Base-by-base conservation (phyloP, 2,797 vertebrate genomes). In the Ptychobarbus kaznakovi region DNA sequence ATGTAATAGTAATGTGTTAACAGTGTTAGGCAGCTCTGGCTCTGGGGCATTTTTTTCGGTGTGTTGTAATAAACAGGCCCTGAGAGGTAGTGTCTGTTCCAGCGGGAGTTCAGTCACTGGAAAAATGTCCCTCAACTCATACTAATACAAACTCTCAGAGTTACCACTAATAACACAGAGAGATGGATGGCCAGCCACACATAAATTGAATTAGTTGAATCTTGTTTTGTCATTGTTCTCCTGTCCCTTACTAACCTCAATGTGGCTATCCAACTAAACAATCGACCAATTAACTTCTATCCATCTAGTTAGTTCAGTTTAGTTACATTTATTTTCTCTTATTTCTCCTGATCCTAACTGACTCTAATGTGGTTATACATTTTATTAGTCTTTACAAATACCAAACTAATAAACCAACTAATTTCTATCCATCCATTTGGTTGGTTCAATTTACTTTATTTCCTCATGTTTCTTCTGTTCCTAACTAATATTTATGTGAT, bases 1-100 rank as follows among this genome's bases (percentile, higher is more conserved):
- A 68, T 81, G 84, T 53, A 65, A 53, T 18, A 53, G 84, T 65
- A 61, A 73, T 74, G 51, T 69, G 83, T 88, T 78, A 79, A 61
- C 53, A 8, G 58, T 44, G 77, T 63, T 65, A 11, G 77, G 46
- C 40, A 73, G 83, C 80, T 68, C 13, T 16, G 73, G n/a, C 84
- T 83, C 76, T 22, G 9, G 63, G 81, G 49, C 46, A 66, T 85
- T 69, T 80, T 77, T 80, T 65, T 74, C 44, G 22, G 77, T 77
- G 40, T 69, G 35, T 49, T 68, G 13, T 83, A 74, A 70, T 65
- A 75, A 74, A 76, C 63, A n/a, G 49, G 6, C 61, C 81, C 81
- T 68, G 16, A 68, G 86, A 74, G 76, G 7, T 63, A 80, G 68
- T 58, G 46, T 22, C 42, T 28, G 42, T 25, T 56, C 76, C 83